Evolutionary conservation across 2,888 invertebrate genomes (phyloP).

Genomic region (Phytoseiulus persimilis): DNA sequence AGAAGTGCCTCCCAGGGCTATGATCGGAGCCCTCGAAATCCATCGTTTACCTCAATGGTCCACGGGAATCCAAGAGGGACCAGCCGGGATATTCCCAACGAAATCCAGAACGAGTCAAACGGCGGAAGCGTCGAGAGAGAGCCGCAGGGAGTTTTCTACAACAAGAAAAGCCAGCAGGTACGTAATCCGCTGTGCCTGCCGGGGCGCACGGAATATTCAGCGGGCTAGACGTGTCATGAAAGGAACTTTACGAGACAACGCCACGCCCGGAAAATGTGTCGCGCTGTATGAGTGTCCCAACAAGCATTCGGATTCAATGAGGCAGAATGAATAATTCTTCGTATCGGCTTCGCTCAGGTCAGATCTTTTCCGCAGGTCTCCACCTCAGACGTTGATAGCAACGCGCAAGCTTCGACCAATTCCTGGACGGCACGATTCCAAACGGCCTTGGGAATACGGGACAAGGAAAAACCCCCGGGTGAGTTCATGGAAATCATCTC

Average conservation of each 20-base stretch:
- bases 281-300: not conserved
- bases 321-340: too few species aligned
- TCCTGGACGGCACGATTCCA: not conserved
- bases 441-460: not conserved
- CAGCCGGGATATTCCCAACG: constrained; percentile 5
- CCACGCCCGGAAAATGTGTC: not conserved
- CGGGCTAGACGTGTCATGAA: not conserved
- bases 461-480: not conserved
- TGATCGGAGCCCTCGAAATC: not conserved
- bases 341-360: not conserved
- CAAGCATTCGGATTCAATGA: too few species aligned
- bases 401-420: not conserved
- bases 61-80: not conserved
- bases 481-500: not conserved
- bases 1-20: not conserved
- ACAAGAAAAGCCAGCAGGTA: not conserved
- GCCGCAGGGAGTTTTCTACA: not conserved
- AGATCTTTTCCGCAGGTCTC: not conserved
- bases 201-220: not conserved
- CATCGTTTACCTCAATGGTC: not conserved
- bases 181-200: not conserved
- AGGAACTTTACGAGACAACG: not conserved
- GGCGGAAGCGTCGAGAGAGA: not conserved
- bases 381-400: not conserved
- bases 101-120: not conserved